phyloP scores from a whole-genome alignment of 1,140 invertebrate genomes.

The Harlomillsia oculata region DNA sequence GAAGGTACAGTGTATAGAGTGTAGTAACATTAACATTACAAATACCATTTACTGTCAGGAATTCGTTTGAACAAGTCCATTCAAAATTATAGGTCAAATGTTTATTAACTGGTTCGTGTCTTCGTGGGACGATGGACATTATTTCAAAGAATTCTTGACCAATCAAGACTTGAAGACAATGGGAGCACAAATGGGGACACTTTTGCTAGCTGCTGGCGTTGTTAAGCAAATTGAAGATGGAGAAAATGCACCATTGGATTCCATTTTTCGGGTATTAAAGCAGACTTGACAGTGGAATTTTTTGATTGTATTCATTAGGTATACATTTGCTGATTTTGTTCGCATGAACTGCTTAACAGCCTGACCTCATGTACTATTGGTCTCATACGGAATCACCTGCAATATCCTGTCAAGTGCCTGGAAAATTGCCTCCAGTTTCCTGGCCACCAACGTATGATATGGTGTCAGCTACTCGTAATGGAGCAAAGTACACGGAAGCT shows the following conservation, averaged over 20 bases:
- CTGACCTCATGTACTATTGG: slow-evolving; percentile 81
- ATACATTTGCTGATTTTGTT: not conserved
- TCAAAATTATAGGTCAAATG: slow-evolving; percentile 65
- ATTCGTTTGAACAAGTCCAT: not conserved
- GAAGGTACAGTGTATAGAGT: slow-evolving; percentile 55
- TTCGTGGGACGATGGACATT: slow-evolving; percentile 59
- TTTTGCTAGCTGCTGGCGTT: slow-evolving; percentile 78
- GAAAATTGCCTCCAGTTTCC: slow-evolving; percentile 48
- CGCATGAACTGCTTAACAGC: slow-evolving; percentile 45
- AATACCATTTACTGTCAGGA: not conserved
- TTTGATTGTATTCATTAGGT: not conserved
- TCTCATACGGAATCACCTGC: slow-evolving; percentile 60
- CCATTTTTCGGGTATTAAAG: slow-evolving; percentile 61
- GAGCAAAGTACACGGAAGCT: slow-evolving; percentile 45
- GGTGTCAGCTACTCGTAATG: slow-evolving; percentile 35
- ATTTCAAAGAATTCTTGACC: slow-evolving; percentile 51
- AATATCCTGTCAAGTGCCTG: slow-evolving; percentile 59
- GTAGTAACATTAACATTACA: not conserved
- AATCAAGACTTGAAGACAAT: slow-evolving; percentile 63
- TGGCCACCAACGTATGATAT: slow-evolving; percentile 43
- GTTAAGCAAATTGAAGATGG: slow-evolving; percentile 65
- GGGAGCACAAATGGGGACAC: slow-evolving; percentile 70
- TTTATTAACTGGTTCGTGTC: slow-evolving; percentile 78
- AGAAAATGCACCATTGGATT: slow-evolving; percentile 49
- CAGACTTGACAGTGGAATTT: not conserved